Conservation (phyloP, 2,888 invertebrate species). For the Neuroscelio doddi region DNA sequence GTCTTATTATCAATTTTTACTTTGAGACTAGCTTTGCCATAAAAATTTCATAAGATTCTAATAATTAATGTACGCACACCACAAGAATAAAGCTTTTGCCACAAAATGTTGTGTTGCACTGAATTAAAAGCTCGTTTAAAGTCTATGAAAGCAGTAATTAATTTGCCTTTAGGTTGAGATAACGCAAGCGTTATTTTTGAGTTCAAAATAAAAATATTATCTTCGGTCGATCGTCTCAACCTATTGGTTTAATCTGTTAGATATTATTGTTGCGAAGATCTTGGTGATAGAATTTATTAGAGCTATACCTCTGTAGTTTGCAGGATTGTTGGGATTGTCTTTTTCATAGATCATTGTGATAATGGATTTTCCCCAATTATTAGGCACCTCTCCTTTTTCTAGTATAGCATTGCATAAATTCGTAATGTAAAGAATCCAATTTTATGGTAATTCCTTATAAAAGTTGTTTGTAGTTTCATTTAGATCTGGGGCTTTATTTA, state of each 20-base stretch:
- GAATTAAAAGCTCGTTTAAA: constrained; percentile 19
- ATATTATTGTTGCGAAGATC: constrained; percentile 5
- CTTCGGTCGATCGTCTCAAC: constrained; percentile 6
- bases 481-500: constrained; percentile 10
- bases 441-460: constrained; percentile 13
- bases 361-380: constrained; percentile 6
- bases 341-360: constrained; percentile 15
- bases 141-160: constrained; percentile 23
- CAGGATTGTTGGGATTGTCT: constrained; percentile 4
- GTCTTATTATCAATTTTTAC: background rate
- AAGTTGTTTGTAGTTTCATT: constrained; percentile 15
- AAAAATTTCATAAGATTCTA: background rate
- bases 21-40: constrained; percentile 5
- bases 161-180: background rate
- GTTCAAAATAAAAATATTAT: constrained; percentile 8
- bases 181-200: constrained; percentile 1
- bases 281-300: constrained; percentile 3
- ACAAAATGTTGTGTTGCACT: constrained; percentile 10
- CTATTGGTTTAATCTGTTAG: constrained; percentile 1
- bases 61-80: constrained; percentile 10
- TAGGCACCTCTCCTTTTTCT: constrained; percentile 8
- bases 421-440: constrained; percentile 6
- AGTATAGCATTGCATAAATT: constrained; percentile 11
- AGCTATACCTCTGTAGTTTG: constrained; percentile 15
- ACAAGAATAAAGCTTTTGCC: constrained; percentile 9